These are phyloP conservation scores for Amblyjoppa proteus DNA, from an alignment of 2,888 invertebrate species.

Conservation along the genomic window DNA sequence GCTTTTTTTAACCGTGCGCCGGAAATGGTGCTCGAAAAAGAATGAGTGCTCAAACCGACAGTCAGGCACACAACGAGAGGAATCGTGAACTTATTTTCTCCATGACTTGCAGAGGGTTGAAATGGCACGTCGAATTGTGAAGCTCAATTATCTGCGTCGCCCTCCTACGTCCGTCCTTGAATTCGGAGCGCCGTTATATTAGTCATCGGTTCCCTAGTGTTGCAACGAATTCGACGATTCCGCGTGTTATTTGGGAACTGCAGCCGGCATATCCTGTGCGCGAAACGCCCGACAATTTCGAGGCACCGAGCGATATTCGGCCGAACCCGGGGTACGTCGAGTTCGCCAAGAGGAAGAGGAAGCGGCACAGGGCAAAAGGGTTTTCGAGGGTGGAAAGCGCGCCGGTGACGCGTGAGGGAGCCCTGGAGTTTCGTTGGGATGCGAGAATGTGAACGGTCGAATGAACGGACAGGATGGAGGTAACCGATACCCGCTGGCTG, in stretches of 20 bases:
- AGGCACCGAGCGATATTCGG: slow-evolving; percentile 1
- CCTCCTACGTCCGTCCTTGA: background rate
- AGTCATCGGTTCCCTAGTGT: background rate
- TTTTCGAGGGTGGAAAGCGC: slow-evolving; percentile 38
- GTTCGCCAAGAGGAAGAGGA: slow-evolving; percentile 4
- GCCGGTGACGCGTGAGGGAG: slow-evolving; percentile 41
- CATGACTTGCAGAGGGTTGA: background rate
- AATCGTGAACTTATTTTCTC: background rate
- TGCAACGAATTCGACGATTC: background rate
- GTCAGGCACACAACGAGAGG: too few relatives aligned
- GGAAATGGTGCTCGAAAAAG: background rate
- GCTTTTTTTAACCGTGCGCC: background rate
- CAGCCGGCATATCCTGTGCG: slow-evolving; percentile 10
- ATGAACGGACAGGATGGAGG: slow-evolving; percentile 42
- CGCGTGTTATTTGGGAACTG: slow-evolving; percentile 9
- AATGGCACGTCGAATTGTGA: background rate
- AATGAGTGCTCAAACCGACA: background rate
- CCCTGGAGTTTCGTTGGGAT: slow-evolving; percentile 10
- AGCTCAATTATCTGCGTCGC: background rate
- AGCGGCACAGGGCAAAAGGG: slow-evolving; percentile 4
- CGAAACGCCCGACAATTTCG: slow-evolving; percentile 10
- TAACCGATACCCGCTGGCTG: slow-evolving; percentile 44
- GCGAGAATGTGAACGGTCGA: slow-evolving; percentile 47
- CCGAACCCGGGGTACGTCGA: background rate
- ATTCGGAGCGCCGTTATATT: background rate